Evolutionary conservation across 64 coral and sea anemone species (phyloP).

Genomic region (Porites lutea): DNA sequence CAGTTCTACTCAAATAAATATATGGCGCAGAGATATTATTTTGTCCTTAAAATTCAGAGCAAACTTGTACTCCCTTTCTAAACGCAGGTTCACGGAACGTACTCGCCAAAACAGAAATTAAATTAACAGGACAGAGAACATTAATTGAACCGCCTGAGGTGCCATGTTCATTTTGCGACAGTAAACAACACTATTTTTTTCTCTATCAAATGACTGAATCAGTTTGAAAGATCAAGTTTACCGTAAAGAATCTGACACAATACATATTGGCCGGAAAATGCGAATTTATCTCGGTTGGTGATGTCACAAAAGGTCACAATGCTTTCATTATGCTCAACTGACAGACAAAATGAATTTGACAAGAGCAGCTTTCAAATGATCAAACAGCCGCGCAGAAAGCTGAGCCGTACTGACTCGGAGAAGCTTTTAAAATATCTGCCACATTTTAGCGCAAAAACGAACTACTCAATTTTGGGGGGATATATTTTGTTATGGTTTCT

Average conservation of each 20-base stretch:
- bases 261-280: constrained; percentile 8
- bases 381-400: neutral
- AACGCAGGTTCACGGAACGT: neutral
- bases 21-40: neutral
- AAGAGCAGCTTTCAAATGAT: neutral
- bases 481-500: neutral
- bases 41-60: neutral
- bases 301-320: constrained; percentile 32
- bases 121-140: neutral
- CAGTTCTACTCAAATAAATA: neutral
- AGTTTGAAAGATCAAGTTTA: neutral
- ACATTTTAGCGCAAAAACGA: neutral
- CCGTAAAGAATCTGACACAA: neutral
- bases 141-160: constrained; percentile 13
- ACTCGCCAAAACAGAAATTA: constrained; percentile 24
- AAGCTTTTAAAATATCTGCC: neutral
- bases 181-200: neutral
- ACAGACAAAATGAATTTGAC: neutral
- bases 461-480: neutral
- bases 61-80: neutral
- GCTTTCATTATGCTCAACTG: neutral
- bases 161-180: constrained; percentile 32
- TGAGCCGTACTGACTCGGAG: neutral
- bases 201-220: neutral
- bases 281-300: neutral